Base-by-base conservation (phyloP, 2,797 vertebrate genomes). In the Cyclura pinguis region DNA sequence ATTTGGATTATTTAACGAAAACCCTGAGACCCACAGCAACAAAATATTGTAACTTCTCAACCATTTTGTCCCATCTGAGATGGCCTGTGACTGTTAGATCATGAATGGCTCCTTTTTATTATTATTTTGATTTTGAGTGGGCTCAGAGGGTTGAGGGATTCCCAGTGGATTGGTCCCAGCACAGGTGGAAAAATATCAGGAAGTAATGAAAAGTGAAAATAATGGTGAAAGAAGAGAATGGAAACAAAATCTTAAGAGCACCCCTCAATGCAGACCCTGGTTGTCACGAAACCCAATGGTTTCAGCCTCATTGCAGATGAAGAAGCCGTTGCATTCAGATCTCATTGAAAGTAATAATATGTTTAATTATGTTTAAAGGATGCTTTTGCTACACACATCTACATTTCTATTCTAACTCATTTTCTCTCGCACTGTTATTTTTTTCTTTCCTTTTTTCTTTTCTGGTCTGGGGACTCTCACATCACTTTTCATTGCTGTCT, bases 401-500 rank as follows among this genome's bases (percentile, higher is more conserved):
- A 50, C 84, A 91, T 87, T 42, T 69, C 2, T 50, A 1, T 80
- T 9, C 76, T 20, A 62, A 59, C 42, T 38, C 72, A 62, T 35
- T 35, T 91, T 35, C 55, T 80, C 1, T 86, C 52, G 35, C 52
- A 64, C 85, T 35, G 64, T 73, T 85, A 47, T 29, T 84, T 59
- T 59, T 32, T 50, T 82, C 52, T 47, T 47, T 47, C 42, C 42
- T 47, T 47, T 9, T 20, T 12, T 52, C 13, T 27, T 1, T 0
- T 0, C 2, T 18, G 1, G 6, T 0, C 35, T 80, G 55, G 76
- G 69, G 80, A 82, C 81, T 90, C 52, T 92, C n/a, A 6, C 84
- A 14, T 59, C 83, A 84, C 2, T n/a, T 74, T 89, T 84, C 84
- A 89, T 13, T 55, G n/a, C 14, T 32, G 87, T 77, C 85, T 88